phyloP scores from a whole-genome alignment of 1,140 invertebrate species.

The Cyrtorhinus lividipennis region DNA sequence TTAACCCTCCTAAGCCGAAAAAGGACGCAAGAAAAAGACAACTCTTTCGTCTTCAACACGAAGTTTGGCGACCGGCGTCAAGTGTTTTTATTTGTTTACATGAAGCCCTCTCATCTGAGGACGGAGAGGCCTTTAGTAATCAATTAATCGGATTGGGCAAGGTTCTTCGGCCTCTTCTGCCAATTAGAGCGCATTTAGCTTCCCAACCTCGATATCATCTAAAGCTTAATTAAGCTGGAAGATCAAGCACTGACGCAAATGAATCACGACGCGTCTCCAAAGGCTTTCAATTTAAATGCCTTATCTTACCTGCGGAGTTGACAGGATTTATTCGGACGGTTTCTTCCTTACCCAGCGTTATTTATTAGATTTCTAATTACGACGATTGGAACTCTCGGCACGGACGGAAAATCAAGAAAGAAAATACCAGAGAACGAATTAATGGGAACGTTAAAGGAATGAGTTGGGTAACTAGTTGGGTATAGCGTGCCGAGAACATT shows the following conservation, averaged over 20 bases:
- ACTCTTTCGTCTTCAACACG: no score
- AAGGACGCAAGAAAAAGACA: no score
- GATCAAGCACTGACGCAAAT: slow-evolving; percentile 13
- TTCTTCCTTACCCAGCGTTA: not conserved
- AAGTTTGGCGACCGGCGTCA: no score
- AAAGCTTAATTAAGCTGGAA: slow-evolving; percentile 13
- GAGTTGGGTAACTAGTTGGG: no score
- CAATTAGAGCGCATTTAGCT: slow-evolving; percentile 13
- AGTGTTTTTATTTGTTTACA: no score
- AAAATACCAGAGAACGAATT: no score
- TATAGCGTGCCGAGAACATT: no score
- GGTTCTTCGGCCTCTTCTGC: not conserved
- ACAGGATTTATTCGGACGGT: slow-evolving; percentile 13
- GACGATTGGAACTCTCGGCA: not conserved
- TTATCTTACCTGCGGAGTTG: slow-evolving; percentile 2
- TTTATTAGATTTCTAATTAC: slow-evolving; percentile 13
- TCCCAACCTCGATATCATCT: slow-evolving; percentile 12
- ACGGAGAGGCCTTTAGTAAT: slow-evolving; percentile 12
- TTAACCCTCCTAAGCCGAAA: no score
- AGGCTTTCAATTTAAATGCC: slow-evolving; percentile 15
- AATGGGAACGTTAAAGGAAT: no score
- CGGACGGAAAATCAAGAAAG: no score
- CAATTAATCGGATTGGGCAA: slow-evolving; percentile 14
- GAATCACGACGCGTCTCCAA: slow-evolving; percentile 12
- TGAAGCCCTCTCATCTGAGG: no score